Evolutionary conservation across 2,113 vertebrate genomes (phyloP).

Genomic region (Seriola aureovittata): DNA sequence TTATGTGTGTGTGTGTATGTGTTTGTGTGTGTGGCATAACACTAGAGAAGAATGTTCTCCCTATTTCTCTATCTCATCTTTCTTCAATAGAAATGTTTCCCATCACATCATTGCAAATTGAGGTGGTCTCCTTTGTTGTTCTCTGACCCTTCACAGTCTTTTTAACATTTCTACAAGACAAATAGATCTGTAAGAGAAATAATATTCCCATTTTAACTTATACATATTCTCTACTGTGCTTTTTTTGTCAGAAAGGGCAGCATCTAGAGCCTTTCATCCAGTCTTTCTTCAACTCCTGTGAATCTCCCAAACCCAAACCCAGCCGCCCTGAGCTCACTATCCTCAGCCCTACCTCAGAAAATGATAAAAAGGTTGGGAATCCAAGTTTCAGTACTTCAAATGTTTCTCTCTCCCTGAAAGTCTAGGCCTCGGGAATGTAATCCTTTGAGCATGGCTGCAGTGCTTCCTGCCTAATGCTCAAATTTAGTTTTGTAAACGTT

Average conservation of each 20-base stretch:
- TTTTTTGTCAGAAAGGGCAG: conserved; percentile 91
- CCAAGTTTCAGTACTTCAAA: background rate
- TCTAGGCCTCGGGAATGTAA: background rate
- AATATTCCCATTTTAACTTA: background rate
- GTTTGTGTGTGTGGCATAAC: background rate
- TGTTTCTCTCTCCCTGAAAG: background rate
- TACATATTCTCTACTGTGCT: background rate
- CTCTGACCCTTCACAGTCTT: background rate
- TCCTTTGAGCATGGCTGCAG: background rate
- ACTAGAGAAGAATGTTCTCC: background rate
- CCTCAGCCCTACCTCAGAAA: conserved; percentile 96
- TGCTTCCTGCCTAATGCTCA: background rate
- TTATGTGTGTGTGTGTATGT: conserved; percentile 6
- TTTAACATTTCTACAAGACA: background rate
- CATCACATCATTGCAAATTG: background rate
- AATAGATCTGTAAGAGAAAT: conserved; percentile 5
- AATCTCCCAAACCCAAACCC: conserved; percentile 97
- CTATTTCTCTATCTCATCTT: background rate
- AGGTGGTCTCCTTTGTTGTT: background rate
- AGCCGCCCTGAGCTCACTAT: conserved; percentile 96
- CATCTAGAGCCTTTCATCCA: conserved; percentile 97
- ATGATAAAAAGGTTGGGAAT: conserved; percentile 93
- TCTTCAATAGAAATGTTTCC: background rate
- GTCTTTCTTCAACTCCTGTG: conserved; percentile 97
- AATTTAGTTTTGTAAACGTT: background rate